Base-by-base conservation (phyloP, 2,113 vertebrate species). In the Pipa parva region DNA sequence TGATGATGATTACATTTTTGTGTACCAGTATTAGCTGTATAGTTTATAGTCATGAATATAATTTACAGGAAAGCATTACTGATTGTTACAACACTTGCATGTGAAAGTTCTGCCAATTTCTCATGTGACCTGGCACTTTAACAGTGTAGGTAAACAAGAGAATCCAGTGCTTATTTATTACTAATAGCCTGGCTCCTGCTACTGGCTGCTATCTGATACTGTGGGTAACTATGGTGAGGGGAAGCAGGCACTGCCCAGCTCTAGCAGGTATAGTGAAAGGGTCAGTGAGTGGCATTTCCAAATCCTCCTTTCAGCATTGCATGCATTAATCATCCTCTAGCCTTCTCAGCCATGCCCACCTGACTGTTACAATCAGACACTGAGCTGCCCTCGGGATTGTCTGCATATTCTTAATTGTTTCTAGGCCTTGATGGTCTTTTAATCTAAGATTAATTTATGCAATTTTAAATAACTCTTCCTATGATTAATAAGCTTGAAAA, bases 401-500 rank as follows among this genome's bases (percentile, higher is more conserved):
- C 92, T 89, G 94, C 89, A 91, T 90, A 94, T 92, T 92, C 93
- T 97, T 97, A 97, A 98, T 97, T 99, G 95, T 97, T 97, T 93
- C 90, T 88, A 91, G 91, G 88, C 91, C 91, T 92, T 96, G 91
- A 97, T 93, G 90, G 93, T 89, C 90, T 92, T 92, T 97, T 95
- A 97, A 98, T 97, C 91, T 91, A 96, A 97, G 93, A 97, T 97
- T 97, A 95, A 98, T 97, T 97, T 94, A 97, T 97, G 92, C 92
- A 88, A 91, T 97, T 97, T 99, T 99, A 98, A 98, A 97, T 98
- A 98, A 97, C 92, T 93, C 91, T 92, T 93, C 88, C 90, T 96
- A 95, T 97, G 94, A 98, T 98, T 98, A 99, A 98, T 95, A 94
- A 87, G 92, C 92, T 93, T 86, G 89, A 92, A 97, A 97, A 97